Evolutionary conservation across 2,888 invertebrate genomes (phyloP).

Genomic region (Cheilosia vulpina): DNA sequence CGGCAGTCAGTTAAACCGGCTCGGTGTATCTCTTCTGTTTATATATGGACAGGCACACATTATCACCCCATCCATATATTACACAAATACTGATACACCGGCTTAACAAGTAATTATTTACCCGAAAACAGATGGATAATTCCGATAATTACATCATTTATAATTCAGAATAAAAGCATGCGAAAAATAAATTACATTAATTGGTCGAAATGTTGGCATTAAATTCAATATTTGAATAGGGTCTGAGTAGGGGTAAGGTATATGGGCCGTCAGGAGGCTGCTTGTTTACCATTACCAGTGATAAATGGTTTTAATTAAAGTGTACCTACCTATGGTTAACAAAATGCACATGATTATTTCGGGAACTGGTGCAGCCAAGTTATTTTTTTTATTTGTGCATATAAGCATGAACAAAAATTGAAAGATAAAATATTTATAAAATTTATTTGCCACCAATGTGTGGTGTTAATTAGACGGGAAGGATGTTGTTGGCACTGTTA

Average conservation of each 20-base stretch:
- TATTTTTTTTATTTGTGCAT: not conserved
- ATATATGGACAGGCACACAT: conserved; percentile 16
- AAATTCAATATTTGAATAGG: conserved; percentile 73
- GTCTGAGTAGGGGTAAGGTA: not conserved
- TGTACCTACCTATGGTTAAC: conserved; percentile 12
- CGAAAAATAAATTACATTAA: conserved; percentile 72
- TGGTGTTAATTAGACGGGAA: conserved; percentile 28
- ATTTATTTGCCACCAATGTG: not conserved
- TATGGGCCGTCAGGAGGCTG: not conserved
- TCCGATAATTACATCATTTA: conserved; percentile 74
- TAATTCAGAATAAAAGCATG: conserved; percentile 67
- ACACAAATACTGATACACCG: conserved; percentile 19
- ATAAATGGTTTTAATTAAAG: conserved; percentile 71
- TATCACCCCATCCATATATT: conserved; percentile 24
- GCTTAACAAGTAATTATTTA: conserved; percentile 71
- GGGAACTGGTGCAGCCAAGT: not conserved
- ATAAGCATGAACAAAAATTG: no score
- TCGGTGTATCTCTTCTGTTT: not conserved
- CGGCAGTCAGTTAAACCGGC: not conserved
- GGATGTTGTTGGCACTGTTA: conserved; percentile 29
- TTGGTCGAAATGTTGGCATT: conserved; percentile 71
- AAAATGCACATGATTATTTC: not conserved
- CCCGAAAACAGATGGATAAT: conserved; percentile 72
- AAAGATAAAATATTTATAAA: not conserved
- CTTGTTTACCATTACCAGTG: conserved; percentile 61